Conservation (phyloP, 2,888 invertebrate species). For the Caenorhabditis zanzibari region DNA sequence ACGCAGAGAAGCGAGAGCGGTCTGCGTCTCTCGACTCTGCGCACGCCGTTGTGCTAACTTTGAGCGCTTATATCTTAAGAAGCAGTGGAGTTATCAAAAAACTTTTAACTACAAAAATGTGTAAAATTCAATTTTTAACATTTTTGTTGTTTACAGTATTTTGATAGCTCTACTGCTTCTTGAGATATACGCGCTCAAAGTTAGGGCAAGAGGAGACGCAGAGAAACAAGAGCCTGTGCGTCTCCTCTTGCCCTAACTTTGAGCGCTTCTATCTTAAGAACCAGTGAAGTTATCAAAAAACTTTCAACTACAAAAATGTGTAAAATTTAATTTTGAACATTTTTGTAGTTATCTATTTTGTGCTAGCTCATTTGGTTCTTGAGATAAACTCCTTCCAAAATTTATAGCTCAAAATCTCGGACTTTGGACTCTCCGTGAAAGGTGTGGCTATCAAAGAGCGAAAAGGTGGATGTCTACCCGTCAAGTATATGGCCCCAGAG, state of each 20-base stretch:
- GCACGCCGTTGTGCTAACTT: background rate
- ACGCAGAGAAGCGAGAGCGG: too few relatives aligned
- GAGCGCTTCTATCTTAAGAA: background rate
- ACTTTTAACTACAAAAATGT: too few relatives aligned
- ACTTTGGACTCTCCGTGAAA: conserved; percentile 72
- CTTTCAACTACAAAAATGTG: background rate
- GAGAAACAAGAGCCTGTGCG: background rate
- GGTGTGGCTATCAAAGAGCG: conserved; percentile 56
- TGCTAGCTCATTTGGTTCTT: background rate
- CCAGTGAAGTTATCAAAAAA: background rate
- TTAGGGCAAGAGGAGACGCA: too few relatives aligned
- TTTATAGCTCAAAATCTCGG: conserved; percentile 67
- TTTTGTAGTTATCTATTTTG: background rate
- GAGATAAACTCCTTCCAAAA: too few relatives aligned
- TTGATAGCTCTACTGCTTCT: too few relatives aligned
- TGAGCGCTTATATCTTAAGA: too few relatives aligned
- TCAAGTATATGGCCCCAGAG: conserved; percentile 66
- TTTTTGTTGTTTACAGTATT: too few relatives aligned
- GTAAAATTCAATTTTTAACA: too few relatives aligned
- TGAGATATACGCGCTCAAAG: too few relatives aligned
- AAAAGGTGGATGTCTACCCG: conserved; percentile 55
- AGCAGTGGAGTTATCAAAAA: too few relatives aligned
- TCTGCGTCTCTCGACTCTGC: too few relatives aligned
- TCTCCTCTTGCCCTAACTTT: background rate
- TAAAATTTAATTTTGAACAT: background rate